Base-by-base conservation (phyloP, 2,113 vertebrate species). In the Trogon melanurus region DNA sequence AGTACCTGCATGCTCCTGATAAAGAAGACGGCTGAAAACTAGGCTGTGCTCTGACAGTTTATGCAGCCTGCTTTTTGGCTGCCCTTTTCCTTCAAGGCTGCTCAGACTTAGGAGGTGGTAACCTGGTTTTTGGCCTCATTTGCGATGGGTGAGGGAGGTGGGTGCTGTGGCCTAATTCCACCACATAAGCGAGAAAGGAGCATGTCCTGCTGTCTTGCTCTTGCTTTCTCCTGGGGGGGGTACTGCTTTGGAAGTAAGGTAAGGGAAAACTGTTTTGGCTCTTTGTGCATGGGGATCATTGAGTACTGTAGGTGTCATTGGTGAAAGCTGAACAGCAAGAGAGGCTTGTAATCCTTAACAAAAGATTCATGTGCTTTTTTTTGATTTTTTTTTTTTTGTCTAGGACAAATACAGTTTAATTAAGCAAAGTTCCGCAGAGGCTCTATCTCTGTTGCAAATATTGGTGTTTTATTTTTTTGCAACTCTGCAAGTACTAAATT, bases 71-170 rank as follows among this genome's bases (percentile, higher is more conserved):
- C 27, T 88, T 92, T 94, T 84, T 53, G 13, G 3, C 34, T 81
- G 56, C 26, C 17, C 21, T 71, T 73, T 76, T 73, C 45, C 23
- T 60, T 72, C 41, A 70, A 79, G 60, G n/a, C 56, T 60, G 26
- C 23, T 75, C 23, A 84, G 70, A 27, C 11, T 60, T 57, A 8
- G 10, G 53, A 74, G 53, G n/a, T 62, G 16, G 32, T 87, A 89
- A 53, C 84, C 84, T 95, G 85, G 3, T 81, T 84, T 96, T 87
- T 92, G 79, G n/a, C 69, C 93, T 91, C 18, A 4, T 91, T 91
- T 19, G 57, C 20, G 79, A 44, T 62, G 69, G 8, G 13, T 87
- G 76, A 74, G 56, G 56, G 76, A 44, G 51, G 19, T 27, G 26
- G 36, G 16, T 84, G 48, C 65, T 83, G 69, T 1, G 13, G 73